Percentiles rank a stretch among this genome's conserved stretches.
These are phyloP conservation scores for Cygnus olor DNA, from an alignment of 2,797 vertebrate genomes.

Conservation along the genomic window DNA sequence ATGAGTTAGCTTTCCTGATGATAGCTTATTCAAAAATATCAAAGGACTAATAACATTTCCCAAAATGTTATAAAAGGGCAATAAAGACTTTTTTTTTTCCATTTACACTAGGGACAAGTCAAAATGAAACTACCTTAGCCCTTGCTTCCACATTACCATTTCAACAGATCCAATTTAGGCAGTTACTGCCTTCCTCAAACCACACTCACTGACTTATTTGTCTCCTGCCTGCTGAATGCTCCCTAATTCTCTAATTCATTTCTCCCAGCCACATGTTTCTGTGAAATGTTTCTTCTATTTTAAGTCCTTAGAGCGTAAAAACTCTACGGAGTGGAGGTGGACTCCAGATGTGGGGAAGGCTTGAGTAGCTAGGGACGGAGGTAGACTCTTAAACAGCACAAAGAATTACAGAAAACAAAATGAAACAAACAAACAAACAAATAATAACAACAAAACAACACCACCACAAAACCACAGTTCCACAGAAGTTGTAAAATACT, in stretches of 20 bases:
- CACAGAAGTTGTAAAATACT: not conserved
- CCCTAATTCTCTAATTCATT: not conserved
- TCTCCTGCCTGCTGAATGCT: not conserved
- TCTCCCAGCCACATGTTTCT: not conserved
- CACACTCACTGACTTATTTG: not conserved
- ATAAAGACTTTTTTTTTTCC: not conserved
- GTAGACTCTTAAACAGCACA: not conserved
- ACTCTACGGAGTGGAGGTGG: not conserved
- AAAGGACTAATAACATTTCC: not conserved
- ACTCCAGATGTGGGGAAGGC: not conserved
- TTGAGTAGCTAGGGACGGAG: not conserved
- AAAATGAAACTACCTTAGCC: not conserved
- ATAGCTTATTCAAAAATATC: not conserved
- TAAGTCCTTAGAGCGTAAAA: not conserved
- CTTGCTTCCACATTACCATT: not conserved
- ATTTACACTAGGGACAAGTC: not conserved
- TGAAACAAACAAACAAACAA: no score
- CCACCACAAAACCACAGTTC: not conserved
- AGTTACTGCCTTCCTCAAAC: not conserved
- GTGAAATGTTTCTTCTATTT: not conserved
- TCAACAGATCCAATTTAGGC: not conserved
- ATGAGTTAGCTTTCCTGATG: not conserved
- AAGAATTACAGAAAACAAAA: not conserved
- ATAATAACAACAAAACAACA: not conserved
- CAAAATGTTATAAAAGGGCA: not conserved